Conservation (phyloP, 2,797 vertebrate genomes). For the Heteromormyrus szaboi region DNA sequence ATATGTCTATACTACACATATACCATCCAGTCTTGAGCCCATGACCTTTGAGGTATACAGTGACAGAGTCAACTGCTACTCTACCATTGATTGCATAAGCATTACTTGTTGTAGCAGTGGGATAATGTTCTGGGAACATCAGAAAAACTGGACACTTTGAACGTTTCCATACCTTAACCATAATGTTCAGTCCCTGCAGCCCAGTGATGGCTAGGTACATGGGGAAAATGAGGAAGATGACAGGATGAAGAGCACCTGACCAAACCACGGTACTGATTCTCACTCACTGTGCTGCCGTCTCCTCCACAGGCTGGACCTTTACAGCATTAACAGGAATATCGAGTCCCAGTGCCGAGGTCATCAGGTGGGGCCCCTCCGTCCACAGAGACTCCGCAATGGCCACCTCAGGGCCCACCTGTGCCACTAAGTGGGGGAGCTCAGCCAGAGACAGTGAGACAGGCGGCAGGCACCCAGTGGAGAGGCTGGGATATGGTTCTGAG, state of each 20-base stretch:
- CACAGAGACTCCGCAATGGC: constrained; percentile 46
- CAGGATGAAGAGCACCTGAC: background rate
- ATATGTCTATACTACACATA: background rate
- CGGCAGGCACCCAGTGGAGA: constrained; percentile 8
- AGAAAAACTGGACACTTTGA: background rate
- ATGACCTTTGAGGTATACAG: background rate
- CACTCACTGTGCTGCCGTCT: constrained; percentile 34
- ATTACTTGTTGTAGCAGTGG: background rate
- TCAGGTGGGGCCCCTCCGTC: constrained; percentile 47
- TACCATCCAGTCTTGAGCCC: background rate
- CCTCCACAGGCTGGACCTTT: constrained; percentile 14
- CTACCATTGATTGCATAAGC: background rate
- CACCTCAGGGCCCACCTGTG: constrained; percentile 47
- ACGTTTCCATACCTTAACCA: background rate
- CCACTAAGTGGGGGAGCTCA: constrained; percentile 55
- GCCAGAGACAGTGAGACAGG: constrained; percentile 41
- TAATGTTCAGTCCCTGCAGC: background rate
- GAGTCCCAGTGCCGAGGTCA: constrained; percentile 47
- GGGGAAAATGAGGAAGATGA: background rate
- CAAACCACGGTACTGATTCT: background rate
- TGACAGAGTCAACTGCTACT: background rate
- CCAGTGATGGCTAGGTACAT: background rate
- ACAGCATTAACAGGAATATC: constrained; percentile 43
- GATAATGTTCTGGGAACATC: background rate
- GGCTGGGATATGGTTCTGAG: constrained; percentile 19